A percentile compares a stretch with the other conserved stretches of the same genome.
These are phyloP conservation scores for Colius striatus DNA, from an alignment of 2,113 vertebrate genomes.

Conservation along the genomic window DNA sequence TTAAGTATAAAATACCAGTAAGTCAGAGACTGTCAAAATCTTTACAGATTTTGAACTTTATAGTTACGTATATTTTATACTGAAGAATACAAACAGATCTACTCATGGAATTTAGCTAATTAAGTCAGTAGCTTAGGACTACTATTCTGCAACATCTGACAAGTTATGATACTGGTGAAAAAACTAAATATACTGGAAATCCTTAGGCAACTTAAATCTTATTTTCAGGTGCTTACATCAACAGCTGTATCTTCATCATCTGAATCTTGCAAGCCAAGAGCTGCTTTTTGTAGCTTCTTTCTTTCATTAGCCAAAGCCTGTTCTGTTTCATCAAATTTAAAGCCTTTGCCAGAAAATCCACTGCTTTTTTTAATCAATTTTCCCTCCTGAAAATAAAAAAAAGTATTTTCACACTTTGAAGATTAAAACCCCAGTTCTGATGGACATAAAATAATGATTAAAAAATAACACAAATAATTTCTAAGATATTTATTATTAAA, in stretches of 20 bases:
- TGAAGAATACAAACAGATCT: not conserved
- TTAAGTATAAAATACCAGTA: not conserved
- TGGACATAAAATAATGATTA: not conserved
- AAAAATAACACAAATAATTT: not conserved
- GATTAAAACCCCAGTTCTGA: not conserved
- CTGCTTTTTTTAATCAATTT: constrained; percentile 97
- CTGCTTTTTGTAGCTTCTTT: constrained; percentile 97
- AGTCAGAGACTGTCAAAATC: not conserved
- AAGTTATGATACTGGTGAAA: not conserved
- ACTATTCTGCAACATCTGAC: too few species aligned
- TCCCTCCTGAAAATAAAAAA: constrained; percentile 84
- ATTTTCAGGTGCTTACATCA: constrained; percentile 83
- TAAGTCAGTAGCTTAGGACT: not conserved
- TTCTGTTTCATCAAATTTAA: constrained; percentile 98
- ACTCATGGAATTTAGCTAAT: not conserved
- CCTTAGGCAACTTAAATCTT: not conserved
- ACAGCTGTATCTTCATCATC: constrained; percentile 96
- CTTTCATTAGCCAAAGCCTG: constrained; percentile 96
- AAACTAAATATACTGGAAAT: not conserved
- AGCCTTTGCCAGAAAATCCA: constrained; percentile 98
- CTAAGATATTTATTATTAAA: not conserved
- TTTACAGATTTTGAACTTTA: not conserved
- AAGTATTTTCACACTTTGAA: not conserved
- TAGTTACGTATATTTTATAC: not conserved
- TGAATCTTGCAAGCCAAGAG: constrained; percentile 95